Evolutionary conservation across 2,113 vertebrate genomes (phyloP).

Genomic region (Psammodynastes pulverulentus): DNA sequence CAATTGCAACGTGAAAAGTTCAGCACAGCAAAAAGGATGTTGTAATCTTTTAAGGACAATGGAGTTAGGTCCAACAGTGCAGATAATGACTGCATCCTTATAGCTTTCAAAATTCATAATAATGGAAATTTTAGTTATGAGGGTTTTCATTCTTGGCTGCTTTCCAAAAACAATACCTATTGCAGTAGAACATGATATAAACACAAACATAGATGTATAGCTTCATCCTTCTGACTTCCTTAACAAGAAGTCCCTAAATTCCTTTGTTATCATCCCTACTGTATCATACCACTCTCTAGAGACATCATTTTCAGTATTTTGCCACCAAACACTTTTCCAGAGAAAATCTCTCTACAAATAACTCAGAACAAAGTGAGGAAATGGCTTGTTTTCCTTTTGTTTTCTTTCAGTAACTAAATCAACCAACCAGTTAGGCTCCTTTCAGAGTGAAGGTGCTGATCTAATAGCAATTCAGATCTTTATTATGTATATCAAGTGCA

Average conservation of each 20-base stretch:
- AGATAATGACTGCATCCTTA: background rate
- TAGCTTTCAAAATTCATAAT: background rate
- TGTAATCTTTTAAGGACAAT: background rate
- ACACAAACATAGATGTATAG: background rate
- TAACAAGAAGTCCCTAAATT: background rate
- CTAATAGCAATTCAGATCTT: background rate
- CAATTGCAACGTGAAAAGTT: background rate
- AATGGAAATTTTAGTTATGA: background rate
- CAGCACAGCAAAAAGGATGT: background rate
- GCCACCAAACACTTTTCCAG: background rate
- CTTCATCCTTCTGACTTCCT: background rate
- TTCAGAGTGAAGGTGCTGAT: background rate
- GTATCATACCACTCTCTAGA: background rate
- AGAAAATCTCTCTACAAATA: background rate
- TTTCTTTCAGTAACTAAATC: background rate
- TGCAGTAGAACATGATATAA: background rate
- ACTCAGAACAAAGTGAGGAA: background rate
- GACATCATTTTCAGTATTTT: background rate
- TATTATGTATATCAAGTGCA: background rate
- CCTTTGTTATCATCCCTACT: background rate
- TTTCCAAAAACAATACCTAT: background rate
- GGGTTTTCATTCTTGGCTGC: background rate
- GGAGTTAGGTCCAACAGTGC: background rate
- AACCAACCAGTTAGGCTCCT: background rate
- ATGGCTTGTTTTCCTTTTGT: background rate